A percentile compares a stretch with the other conserved stretches of the same genome.
phyloP scores from a whole-genome alignment of 1,140 invertebrate species.

The Polypedilum vanderplanki region DNA sequence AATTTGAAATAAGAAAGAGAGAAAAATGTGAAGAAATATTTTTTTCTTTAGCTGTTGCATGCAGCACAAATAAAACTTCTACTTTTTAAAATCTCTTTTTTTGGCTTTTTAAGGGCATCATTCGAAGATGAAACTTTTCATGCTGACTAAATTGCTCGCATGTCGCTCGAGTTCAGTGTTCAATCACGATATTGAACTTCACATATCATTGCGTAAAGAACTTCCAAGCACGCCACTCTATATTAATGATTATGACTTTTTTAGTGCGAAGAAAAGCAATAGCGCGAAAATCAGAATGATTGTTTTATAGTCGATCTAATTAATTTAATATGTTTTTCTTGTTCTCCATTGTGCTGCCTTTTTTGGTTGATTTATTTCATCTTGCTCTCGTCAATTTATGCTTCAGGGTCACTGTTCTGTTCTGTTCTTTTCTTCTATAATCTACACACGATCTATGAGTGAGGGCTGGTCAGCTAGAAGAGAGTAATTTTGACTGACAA shows the following conservation, averaged over 20 bases:
- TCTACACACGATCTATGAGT: not conserved
- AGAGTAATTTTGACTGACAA: conserved; percentile 13
- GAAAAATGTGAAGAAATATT: not conserved
- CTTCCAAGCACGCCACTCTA: not conserved
- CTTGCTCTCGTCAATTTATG: not conserved
- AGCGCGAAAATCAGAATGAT: not conserved
- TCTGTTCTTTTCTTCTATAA: not conserved
- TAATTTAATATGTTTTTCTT: not conserved
- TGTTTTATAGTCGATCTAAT: conserved; percentile 13
- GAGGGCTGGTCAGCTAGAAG: not conserved
- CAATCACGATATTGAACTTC: conserved; percentile 5
- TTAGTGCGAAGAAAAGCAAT: not conserved
- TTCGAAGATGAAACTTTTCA: not conserved
- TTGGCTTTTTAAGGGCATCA: not conserved
- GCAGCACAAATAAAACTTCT: not conserved
- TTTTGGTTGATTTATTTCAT: not conserved
- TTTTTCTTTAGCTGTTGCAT: not conserved
- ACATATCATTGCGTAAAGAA: not conserved
- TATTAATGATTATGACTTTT: not conserved
- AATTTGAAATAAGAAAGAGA: no score
- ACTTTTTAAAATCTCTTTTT: not conserved
- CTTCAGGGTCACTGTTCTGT: conserved; percentile 4
- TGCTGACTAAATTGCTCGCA: not conserved
- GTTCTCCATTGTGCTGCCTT: not conserved
- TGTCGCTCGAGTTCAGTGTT: not conserved